Evolutionary conservation across 2,797 vertebrate genomes (phyloP), one percentile per base, ranked within the genome.

Genomic region (Fratercula arctica): DNA sequence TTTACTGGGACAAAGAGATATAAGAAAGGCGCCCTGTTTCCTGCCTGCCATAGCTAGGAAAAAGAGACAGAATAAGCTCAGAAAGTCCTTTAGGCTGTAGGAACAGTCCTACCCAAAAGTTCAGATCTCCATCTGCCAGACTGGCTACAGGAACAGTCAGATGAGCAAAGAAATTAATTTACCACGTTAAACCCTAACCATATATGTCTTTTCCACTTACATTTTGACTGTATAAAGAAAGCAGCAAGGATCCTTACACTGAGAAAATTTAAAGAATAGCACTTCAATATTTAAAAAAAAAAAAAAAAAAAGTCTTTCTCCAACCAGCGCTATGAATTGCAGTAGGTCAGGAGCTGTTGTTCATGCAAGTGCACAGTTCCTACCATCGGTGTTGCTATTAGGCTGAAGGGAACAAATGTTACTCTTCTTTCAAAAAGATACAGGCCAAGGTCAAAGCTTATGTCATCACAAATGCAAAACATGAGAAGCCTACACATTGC

Each of bases 361-460:
- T 91, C 64, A 13, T 18, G 21, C 18, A 54, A 72, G 91, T 23
- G 39, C 51, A 28, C 48, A 33, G 48, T 9, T 87, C 72, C 66
- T 72, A 87, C 43, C 54, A 80, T 59, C 63, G 85, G 83, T 8
- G 16, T 60, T 64, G 90, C 95, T 95, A 64, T 79, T 77, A 89
- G 53, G 61, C 96, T 92, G 60, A 90, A 82, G 41, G 63, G 90
- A 97, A 89, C 72, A 89, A 96, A 72, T 24, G n/a, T 59, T 80
- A 57, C 60, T 93, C 68, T 57, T 82, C 88, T 76, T 96, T 94
- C 89, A 87, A 63, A 93, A 96, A 89, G 57, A 96, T 67, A 94
- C 66, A 90, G 69, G 85, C 51, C 95, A 98, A 98, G 96, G 96
- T 98, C 96, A 97, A 96, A 96, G 87, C 95, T 97, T 96, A 63